Base-by-base conservation (phyloP, 1,140 invertebrate genomes). In the Neodiprion virginianus region DNA sequence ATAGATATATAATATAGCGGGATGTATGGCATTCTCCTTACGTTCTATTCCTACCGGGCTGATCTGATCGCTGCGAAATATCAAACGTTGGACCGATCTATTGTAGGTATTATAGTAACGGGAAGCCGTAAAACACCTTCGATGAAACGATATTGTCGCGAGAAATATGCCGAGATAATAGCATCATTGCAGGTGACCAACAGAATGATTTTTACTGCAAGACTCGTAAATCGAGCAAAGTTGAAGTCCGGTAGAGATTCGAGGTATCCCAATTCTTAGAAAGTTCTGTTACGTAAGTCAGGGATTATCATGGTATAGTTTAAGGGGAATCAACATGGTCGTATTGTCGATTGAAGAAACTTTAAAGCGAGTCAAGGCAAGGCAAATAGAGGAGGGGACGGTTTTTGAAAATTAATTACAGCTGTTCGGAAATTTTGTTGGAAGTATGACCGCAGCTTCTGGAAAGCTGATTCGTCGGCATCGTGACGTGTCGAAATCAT, bases 401-500 rank as follows among this genome's bases (percentile, higher is more conserved):
- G 5, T 40, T 14, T 65, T 21, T 14, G 61, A 65, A 65, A 65
- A 14, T 65, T 65, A 65, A 7, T 65, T 65, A 14, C 7, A 14
- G 17, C 7, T 5, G 17, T 65, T 14, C 12, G 61, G 17, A 65
- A 65, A 17, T 65, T 65, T 3, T 14, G 17, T 65, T 14, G 7
- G 7, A 65, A 65, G 12, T 14, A 14, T 65, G 61, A 14, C 61
- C 61, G 5, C 5, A 61, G 53, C 53, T 61, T 61, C 53, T 61
- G 73, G 65, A 72, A 67, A 68, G 40, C 74, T 23, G 65, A 48
- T 21, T 72, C 40, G 48, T 74, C 72, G 74, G 78, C 74, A 77
- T 77, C 75, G 76, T 79, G 76, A 79, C 75, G 77, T 79, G 76
- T 77, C 70, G 78, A 79, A 79, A 77, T 75, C 69, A 75, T 65